Evolutionary conservation across 2,888 invertebrate genomes (phyloP).

Genomic region (Pammene aurita): DNA sequence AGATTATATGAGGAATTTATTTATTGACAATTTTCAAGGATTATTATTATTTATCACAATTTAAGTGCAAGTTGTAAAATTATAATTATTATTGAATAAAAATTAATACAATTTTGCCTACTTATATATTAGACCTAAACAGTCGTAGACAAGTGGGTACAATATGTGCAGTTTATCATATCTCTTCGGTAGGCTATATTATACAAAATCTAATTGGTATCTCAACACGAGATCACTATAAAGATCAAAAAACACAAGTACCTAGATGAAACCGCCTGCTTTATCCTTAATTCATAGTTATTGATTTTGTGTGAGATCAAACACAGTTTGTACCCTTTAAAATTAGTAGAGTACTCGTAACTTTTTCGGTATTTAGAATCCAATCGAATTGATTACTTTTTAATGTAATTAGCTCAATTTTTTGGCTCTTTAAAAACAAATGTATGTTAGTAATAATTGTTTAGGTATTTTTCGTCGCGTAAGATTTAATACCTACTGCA

Average conservation of each 20-base stretch:
- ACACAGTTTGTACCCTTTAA: too few species aligned
- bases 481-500: constrained; percentile 26
- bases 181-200: too few species aligned
- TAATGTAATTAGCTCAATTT: constrained; percentile 30
- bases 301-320: not conserved
- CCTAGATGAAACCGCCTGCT: too few species aligned
- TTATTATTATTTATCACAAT: not conserved
- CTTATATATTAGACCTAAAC: too few species aligned
- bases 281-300: not conserved
- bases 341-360: not conserved
- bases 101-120: too few species aligned
- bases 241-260: not conserved
- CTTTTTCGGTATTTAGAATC: not conserved
- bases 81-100: not conserved
- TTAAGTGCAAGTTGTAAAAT: not conserved
- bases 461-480: constrained; percentile 30
- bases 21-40: not conserved
- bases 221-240: not conserved
- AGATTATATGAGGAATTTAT: constrained; percentile 6
- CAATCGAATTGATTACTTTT: constrained; percentile 5
- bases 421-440: constrained; percentile 23
- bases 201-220: too few species aligned
- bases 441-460: constrained; percentile 25
- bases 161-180: not conserved
- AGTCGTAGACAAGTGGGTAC: not conserved